A percentile compares a stretch with the other conserved stretches of the same genome.
These are phyloP conservation scores for Calameuta pallipes DNA, from an alignment of 2,888 invertebrate genomes.

Conservation along the genomic window DNA sequence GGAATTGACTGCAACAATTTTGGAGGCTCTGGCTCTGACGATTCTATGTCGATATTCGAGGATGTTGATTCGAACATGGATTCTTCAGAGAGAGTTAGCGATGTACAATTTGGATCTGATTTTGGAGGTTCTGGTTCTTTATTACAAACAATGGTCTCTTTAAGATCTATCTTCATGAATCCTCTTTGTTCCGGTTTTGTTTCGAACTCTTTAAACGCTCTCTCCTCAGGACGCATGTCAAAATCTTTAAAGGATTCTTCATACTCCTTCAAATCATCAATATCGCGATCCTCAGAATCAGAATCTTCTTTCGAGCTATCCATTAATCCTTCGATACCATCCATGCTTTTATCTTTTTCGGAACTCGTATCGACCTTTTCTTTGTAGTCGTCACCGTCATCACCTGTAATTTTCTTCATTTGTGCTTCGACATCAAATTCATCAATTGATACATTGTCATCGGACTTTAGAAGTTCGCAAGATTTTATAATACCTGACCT, in stretches of 20 bases:
- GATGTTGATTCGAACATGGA: conserved; percentile 51
- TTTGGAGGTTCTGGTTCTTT: conserved; percentile 7
- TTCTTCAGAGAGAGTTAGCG: conserved; percentile 43
- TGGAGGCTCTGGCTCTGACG: conserved; percentile 37
- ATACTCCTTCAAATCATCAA: conserved; percentile 42
- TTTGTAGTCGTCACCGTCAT: conserved; percentile 61
- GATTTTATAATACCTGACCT: conserved; percentile 29
- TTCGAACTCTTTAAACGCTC: conserved; percentile 47
- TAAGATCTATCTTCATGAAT: conserved; percentile 7
- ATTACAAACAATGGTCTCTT: conserved; percentile 1
- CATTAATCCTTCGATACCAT: conserved; percentile 62
- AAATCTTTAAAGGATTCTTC: conserved; percentile 38
- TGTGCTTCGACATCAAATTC: conserved; percentile 64
- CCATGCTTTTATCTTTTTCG: conserved; percentile 58
- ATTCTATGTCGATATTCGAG: conserved; percentile 50
- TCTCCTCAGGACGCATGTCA: conserved; percentile 37
- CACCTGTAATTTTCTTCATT: conserved; percentile 62
- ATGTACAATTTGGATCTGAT: conserved; percentile 2
- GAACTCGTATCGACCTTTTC: conserved; percentile 54
- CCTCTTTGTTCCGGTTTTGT: conserved; percentile 27
- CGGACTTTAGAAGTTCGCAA: conserved; percentile 43
- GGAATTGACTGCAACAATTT: conserved; percentile 58
- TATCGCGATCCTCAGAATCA: conserved; percentile 49
- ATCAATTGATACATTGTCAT: conserved; percentile 55
- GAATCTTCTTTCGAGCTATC: conserved; percentile 64